Evolutionary conservation across 2,113 vertebrate genomes (phyloP), one percentile per base, ranked within the genome.

Genomic region (Bambusicola thoracicus): DNA sequence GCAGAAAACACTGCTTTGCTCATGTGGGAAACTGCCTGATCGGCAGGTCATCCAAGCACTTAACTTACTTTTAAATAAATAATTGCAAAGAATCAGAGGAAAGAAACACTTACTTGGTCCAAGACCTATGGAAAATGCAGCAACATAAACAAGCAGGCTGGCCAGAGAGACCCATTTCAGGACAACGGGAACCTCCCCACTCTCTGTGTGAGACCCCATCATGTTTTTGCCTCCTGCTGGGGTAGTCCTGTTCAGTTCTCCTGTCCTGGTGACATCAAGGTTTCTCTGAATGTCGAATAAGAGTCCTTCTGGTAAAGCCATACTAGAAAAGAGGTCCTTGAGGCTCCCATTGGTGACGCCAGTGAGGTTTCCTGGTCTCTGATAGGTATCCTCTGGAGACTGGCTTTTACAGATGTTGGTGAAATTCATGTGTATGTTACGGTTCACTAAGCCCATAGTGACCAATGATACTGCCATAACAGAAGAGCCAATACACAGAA

Each of bases 81-180:
- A 6, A 53, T 73, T 79, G 75, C 29, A 74, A 72, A 77, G 22
- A 79, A 8, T 72, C 38, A 70, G 48, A 93, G 85, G 87, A 89
- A 73, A 27, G 3, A 93, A 94, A 84, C 83, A 98, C 98, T 99
- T 98, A 99, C 99, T 99, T 98, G 99, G 99, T 95, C 99, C 99
- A 61, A 99, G 98, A 96, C 99, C 98, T 94, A 99, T 97, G 81
- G 99, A 99, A 97, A 99, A 99, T 61, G 98, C 98, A 82, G 99
- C 98, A 76, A 99, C 98, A 66, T 98, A 99, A 76, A 98, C 94
- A 94, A 99, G 98, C 81, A 99, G 96, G 89, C 98, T 99, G 96
- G 98, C 97, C 90, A 99, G 93, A 1, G 98, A 99, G 5, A 99
- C 97, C 99, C 99, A 98, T 96, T 99, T 99, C 91, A 99, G 94